These are phyloP conservation scores for Pocota personata DNA, from an alignment of 2,888 invertebrate genomes.

Conservation along the genomic window DNA sequence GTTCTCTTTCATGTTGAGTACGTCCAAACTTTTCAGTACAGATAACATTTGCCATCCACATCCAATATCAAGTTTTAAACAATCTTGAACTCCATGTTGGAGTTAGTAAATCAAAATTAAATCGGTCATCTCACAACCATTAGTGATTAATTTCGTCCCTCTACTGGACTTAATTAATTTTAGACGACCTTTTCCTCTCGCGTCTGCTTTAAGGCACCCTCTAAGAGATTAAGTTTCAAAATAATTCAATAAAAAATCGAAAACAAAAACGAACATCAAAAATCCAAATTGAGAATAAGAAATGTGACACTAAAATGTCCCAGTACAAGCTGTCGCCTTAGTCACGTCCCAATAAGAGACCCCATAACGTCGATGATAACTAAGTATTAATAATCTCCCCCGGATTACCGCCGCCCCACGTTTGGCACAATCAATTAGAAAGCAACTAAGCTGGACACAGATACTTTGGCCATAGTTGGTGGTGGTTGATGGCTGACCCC, in stretches of 20 bases:
- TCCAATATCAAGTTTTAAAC: neutral
- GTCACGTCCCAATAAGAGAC: conserved; percentile 37
- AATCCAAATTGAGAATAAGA: conserved; percentile 9
- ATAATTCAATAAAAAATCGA: neutral
- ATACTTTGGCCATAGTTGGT: neutral
- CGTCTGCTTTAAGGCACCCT: neutral
- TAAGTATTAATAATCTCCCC: conserved; percentile 42
- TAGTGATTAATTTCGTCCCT: neutral
- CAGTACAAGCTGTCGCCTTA: conserved; percentile 37
- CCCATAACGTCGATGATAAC: conserved; percentile 45
- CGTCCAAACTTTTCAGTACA: neutral
- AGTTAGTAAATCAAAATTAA: conserved; percentile 2
- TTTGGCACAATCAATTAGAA: conserved; percentile 52
- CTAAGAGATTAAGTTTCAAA: neutral
- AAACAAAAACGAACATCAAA: neutral
- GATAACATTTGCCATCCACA: neutral
- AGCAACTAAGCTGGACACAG: conserved; percentile 23
- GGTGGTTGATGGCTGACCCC: conserved; percentile 9
- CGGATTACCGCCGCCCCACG: conserved; percentile 50
- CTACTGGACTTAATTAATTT: conserved; percentile 36
- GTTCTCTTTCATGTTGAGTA: neutral
- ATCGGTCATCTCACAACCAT: conserved; percentile 16
- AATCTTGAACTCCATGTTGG: conserved; percentile 15
- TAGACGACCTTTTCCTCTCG: conserved; percentile 38
- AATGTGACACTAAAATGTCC: conserved; percentile 31